These are phyloP conservation scores for Artibeus lituratus DNA, from an alignment of 2,797 vertebrate species.

Conservation along the genomic window DNA sequence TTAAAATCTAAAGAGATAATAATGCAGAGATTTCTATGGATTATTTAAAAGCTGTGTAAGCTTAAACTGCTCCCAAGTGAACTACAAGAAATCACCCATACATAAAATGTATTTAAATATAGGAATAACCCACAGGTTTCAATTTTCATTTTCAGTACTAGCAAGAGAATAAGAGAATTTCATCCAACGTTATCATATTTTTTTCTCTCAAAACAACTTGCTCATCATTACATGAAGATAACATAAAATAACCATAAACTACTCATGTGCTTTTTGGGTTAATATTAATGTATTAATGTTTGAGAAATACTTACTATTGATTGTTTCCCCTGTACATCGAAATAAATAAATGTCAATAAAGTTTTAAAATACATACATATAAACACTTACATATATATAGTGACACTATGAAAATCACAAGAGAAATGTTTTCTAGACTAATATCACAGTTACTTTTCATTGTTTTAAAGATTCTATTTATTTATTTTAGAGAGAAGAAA, in stretches of 20 bases:
- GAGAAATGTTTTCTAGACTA: conserved; percentile 9
- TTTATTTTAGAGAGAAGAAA: too few relatives aligned
- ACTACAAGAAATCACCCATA: not conserved
- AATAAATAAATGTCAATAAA: not conserved
- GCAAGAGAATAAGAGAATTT: conserved; percentile 36
- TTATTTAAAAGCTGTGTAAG: conserved; percentile 23
- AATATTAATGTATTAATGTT: not conserved
- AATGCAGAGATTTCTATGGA: conserved; percentile 18
- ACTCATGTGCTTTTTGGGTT: not conserved
- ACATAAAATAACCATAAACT: conserved; percentile 1
- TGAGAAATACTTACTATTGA: not conserved
- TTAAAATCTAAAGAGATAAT: conserved; percentile 44
- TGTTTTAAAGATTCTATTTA: too few relatives aligned
- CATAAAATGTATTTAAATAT: conserved; percentile 42
- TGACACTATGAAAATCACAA: not conserved
- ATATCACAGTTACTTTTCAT: not conserved
- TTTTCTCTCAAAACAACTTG: conserved; percentile 23
- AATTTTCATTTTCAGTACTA: conserved; percentile 29
- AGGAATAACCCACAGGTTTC: not conserved
- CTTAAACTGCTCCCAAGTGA: conserved; percentile 18
- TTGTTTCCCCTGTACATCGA: not conserved
- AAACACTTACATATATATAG: not conserved
- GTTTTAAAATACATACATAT: not conserved
- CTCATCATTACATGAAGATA: not conserved
- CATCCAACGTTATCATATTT: not conserved